Evolutionary conservation across 1,140 invertebrate genomes (phyloP), one percentile per base, ranked within the genome.

Genomic region (Cotesia vestalis): DNA sequence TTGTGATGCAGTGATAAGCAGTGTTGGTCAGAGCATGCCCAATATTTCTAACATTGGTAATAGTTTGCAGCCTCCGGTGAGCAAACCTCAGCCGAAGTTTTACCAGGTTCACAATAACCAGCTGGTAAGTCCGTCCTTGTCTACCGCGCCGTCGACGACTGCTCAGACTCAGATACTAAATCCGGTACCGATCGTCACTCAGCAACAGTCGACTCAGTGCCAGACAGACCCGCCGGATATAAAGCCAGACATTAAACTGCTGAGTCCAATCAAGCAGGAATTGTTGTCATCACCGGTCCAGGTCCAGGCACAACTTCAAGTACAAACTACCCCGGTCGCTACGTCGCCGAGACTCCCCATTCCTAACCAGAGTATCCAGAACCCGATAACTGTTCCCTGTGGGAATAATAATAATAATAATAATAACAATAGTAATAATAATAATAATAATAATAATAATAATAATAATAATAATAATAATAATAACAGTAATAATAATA

Each of bases 221-320:
- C 85, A 87, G 67, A 85, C 79, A 0, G 85, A 87, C 66, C 77
- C 80, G 5, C 73, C 81, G 55, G 85, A 86, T 46, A 74, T 83
- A 0, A 86, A 86, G 57, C 72, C 81, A 4, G 81, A 73, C 51
- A 78, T 84, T 52, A 79, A 80, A 61, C 73, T 79, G 17, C 60
- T 78, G 5, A 83, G 77, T 78, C 80, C 82, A 12, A 75, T 80
- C 11, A 85, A 83, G 36, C 84, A 86, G 67, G 85, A 87, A 71
- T 63, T 85, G 14, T 66, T 77, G 6, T 79, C 84, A 20, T 79
- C 84, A 20, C 81, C 83, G 2, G 78, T 80, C 12, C 83, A 83
- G 69, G 72, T 81, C 40, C 83, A 85, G 27, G 27, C 27, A 27
- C 27, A 72, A 53, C 83, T 81, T 71, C 66, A 67, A 55, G 74